Conservation (phyloP, 2,888 invertebrate genomes). For the Craniophora ligustri region DNA sequence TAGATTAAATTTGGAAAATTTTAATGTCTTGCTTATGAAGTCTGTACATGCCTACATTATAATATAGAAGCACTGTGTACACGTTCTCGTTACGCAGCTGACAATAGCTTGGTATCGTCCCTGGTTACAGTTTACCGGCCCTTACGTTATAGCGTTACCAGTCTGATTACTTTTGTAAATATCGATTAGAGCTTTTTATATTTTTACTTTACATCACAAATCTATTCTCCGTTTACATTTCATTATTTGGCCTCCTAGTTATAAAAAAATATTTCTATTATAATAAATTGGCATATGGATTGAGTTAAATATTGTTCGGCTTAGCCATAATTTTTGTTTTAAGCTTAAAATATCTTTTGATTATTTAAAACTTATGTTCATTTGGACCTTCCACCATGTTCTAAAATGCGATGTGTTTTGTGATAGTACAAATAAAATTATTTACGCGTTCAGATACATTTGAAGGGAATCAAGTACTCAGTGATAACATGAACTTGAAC, state of each 20-base stretch:
- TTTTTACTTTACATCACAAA: slow-evolving; percentile 72
- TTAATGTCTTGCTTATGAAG: slow-evolving; percentile 60
- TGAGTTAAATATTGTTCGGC: slow-evolving; percentile 70
- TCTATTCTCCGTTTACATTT: slow-evolving; percentile 59
- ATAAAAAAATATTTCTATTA: slow-evolving; percentile 66
- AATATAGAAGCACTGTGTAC: slow-evolving; percentile 30
- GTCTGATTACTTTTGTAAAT: slow-evolving; percentile 76
- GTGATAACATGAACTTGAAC: slow-evolving; percentile 62
- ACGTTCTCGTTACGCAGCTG: slow-evolving; percentile 3
- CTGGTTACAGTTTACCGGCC: slow-evolving; percentile 45
- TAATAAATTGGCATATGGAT: slow-evolving; percentile 69
- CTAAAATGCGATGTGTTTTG: slow-evolving; percentile 65
- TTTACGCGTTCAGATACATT: slow-evolving; percentile 61
- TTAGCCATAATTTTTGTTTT: slow-evolving; percentile 72
- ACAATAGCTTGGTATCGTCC: slow-evolving; percentile 34
- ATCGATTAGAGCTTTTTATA: slow-evolving; percentile 72
- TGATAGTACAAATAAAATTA: slow-evolving; percentile 86
- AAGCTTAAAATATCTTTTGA: slow-evolving; percentile 56
- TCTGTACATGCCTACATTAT: slow-evolving; percentile 54
- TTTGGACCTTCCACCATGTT: slow-evolving; percentile 32
- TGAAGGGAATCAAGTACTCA: slow-evolving; percentile 63
- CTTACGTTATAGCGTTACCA: slow-evolving; percentile 71
- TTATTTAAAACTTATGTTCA: slow-evolving; percentile 43
- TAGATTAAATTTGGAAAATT: slow-evolving; percentile 60
- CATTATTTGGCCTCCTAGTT: slow-evolving; percentile 73